Conservation (phyloP, 2,113 vertebrate genomes). For the Myocastor coypus region DNA sequence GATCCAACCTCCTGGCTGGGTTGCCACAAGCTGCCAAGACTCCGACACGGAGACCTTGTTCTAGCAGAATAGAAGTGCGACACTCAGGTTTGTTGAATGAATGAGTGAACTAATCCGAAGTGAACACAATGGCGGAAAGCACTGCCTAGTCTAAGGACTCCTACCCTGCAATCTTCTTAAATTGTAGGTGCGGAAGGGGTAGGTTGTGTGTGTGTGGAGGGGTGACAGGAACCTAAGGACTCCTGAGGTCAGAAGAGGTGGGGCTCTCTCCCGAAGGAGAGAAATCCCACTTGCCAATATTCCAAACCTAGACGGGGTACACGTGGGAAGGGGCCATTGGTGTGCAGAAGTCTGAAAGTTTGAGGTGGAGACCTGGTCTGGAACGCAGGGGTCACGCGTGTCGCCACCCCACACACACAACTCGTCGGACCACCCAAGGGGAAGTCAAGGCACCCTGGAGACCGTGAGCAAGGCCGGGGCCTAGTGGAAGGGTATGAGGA, state of each 20-base stretch:
- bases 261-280: neutral
- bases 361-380: neutral
- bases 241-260: neutral
- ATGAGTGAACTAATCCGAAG: constrained; percentile 26
- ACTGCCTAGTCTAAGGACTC: neutral
- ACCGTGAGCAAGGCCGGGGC: constrained; percentile 14
- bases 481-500: neutral
- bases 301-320: neutral
- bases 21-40: neutral
- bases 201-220: fast-evolving
- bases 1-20: neutral
- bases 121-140: neutral
- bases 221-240: neutral
- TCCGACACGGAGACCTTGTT: neutral
- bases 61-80: neutral
- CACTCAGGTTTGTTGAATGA: constrained; percentile 39
- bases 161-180: constrained; percentile 11
- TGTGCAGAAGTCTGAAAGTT: neutral
- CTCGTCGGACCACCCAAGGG: constrained; percentile 29
- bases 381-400: neutral
- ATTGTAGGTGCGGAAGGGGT: neutral
- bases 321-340: neutral
- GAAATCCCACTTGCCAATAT: neutral
- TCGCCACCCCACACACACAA: neutral
- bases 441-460: neutral